A percentile compares a stretch with the other conserved stretches of the same genome.
Evolutionary conservation across 2,888 invertebrate genomes (phyloP).

Genomic region (Cerastis leucographa): DNA sequence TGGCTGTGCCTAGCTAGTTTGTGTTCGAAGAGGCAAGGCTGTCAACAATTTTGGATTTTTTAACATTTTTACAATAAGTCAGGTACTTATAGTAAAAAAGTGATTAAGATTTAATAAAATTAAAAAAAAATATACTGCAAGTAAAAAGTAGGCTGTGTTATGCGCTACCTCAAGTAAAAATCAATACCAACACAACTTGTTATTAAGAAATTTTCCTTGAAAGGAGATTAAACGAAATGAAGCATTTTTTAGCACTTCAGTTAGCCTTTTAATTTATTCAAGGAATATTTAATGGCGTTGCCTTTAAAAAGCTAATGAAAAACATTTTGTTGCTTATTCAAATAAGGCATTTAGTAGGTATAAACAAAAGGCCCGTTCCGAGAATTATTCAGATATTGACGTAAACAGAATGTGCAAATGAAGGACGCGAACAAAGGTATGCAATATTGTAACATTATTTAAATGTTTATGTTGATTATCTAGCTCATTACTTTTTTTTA

Average conservation of each 20-base stretch:
- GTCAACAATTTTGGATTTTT: neutral
- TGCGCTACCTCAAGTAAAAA: no score
- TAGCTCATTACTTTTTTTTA: slow-evolving; percentile 13
- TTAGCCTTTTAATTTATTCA: slow-evolving; percentile 58
- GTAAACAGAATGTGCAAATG: slow-evolving; percentile 52
- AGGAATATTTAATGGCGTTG: slow-evolving; percentile 59
- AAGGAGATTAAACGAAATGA: slow-evolving; percentile 30
- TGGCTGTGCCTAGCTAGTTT: slow-evolving; percentile 27
- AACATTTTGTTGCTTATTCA: slow-evolving; percentile 64
- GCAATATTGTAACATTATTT: slow-evolving; percentile 38
- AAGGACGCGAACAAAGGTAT: slow-evolving; percentile 40
- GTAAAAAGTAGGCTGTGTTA: no score
- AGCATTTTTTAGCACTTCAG: slow-evolving; percentile 47
- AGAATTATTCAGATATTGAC: slow-evolving; percentile 55
- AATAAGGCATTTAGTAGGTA: slow-evolving; percentile 54
- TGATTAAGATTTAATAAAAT: neutral
- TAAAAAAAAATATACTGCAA: neutral
- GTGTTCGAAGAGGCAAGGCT: neutral
- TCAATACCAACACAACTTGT: slow-evolving; percentile 6
- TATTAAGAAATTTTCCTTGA: slow-evolving; percentile 13
- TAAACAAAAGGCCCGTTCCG: slow-evolving; percentile 51
- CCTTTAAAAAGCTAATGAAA: slow-evolving; percentile 64
- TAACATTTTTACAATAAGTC: no score
- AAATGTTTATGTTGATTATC: slow-evolving; percentile 40
- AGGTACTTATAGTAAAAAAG: no score